Base-by-base conservation (phyloP, 2,113 vertebrate species). In the Emydocephalus ijimae region DNA sequence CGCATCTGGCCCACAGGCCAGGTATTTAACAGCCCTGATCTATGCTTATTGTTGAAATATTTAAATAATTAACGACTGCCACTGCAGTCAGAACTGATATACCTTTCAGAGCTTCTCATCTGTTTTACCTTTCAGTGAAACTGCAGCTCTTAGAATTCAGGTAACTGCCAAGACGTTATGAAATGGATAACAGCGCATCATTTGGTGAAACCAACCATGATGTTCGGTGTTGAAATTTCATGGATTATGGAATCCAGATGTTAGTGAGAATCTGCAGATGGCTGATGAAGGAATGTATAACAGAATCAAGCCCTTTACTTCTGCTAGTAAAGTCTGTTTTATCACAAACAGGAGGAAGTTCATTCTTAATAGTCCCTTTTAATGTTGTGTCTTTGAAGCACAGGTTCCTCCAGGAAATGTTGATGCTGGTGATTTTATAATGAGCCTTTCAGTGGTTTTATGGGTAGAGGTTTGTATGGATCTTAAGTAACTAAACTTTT, bases 241-340 rank as follows among this genome's bases (percentile, higher is more conserved):
- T 12, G 57, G 21, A 48, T 64, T 59, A 54, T 26, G 93, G 55
- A 91, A 91, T 61, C 93, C 86, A 89, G 92, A 85, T 89, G 90
- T 48, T 43, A 89, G 56, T 3, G 91, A 50, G 0, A 85, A 14
- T 29, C 69, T 34, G 3, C 4, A 91, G 91, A 95, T 56, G 23
- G 92, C 1, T 54, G 52, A 5, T 15, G 48, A 18, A 45, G 64
- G 18, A 50, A 3, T 8, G 6, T 43, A 57, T 34, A 23, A 55
- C 11, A 29, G 20, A 61, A 34, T 55, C n/a, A 26, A 59, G 26
- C 52, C 50, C 10, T 55, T 12, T 48, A 34, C 24, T 57, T 45
- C 29, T 74, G 26, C 61, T 43, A 23, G 12, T 26, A 5, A 81
- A 59, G 10, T 52, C 88, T 74, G 89, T 91, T 56, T 90, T 93